These are phyloP conservation scores for Dromaius novaehollandiae DNA, from an alignment of 2,113 vertebrate genomes.

Conservation along the genomic window DNA sequence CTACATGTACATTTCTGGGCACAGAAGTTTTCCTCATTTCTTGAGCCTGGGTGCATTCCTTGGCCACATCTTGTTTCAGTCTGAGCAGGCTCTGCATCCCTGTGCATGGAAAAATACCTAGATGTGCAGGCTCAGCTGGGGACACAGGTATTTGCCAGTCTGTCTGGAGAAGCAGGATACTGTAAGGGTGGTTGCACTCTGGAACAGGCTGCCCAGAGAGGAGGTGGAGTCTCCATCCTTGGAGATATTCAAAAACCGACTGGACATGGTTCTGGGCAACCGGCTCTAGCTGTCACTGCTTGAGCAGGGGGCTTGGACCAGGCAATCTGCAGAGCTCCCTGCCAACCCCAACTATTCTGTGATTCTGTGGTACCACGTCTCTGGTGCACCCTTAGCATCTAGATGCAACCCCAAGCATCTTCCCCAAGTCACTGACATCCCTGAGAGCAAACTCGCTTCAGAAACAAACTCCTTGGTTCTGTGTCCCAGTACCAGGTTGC, in stretches of 20 bases:
- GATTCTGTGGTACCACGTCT: not conserved
- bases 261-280: not conserved
- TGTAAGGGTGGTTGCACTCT: not conserved
- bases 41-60: not conserved
- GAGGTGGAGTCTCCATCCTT: not conserved
- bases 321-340: not conserved
- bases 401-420: not conserved
- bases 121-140: not conserved
- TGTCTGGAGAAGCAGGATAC: not conserved
- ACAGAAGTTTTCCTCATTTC: not conserved
- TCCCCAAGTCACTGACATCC: not conserved
- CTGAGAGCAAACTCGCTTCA: not conserved
- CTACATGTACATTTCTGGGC: not conserved
- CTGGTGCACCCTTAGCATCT: not conserved
- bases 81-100: not conserved
- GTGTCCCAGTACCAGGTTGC: not conserved
- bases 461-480: not conserved
- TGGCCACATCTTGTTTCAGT: not conserved
- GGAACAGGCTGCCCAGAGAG: not conserved
- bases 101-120: not conserved
- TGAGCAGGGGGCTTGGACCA: not conserved
- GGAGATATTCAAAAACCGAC: not conserved
- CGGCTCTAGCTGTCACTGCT: not conserved
- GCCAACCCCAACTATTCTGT: not conserved
- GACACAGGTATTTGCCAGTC: not conserved